Evolutionary conservation across 2,797 vertebrate genomes (phyloP), one percentile per base, ranked within the genome.

Genomic region (Tauraco hartlaubi): DNA sequence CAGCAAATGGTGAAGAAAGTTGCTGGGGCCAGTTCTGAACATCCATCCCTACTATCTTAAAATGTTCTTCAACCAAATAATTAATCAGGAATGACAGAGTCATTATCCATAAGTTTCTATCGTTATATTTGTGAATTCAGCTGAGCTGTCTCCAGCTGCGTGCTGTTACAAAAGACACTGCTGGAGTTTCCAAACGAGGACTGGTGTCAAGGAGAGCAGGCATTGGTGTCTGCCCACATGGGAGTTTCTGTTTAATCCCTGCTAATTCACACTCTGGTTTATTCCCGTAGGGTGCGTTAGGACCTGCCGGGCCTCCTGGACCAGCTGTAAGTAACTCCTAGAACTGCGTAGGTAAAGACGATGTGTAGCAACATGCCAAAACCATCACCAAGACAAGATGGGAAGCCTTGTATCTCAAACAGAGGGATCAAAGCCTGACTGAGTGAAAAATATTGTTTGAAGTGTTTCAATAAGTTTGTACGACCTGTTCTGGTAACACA

Each of bases 271-370:
- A 9, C 54, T 54, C 15, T 48, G 16, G 8, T 94, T 97, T 90
- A 10, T 68, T 84, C 48, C 94, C 61, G 2, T 41, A 99, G 99
- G 99, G 99, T 75, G 99, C 98, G 4, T 12, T 98, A 33, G 99
- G 99, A 98, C 99, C 99, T 85, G 44, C 99, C 0, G 99, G 99
- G 43, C 99, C 99, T 5, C 96, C 98, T 28, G 99, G 99, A 96
- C 92, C 99, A 95, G 98, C 99, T 97, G 99, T 99, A 98, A 99
- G 99, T 99, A 97, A 64, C 26, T n/a, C 17, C n/a, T 62, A 61
- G 49, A 76, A 11, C 29, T 28, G 28, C 28, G 3, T 16, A 1
- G 1, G 22, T 19, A 66, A 12, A 64, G 2, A 0, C 48, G 67
- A 3, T 15, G 26, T 43, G 33, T 12, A 20, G 33, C 9, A 4